Base-by-base conservation (phyloP, 2,797 vertebrate genomes). In the Chaetodon trifasciatus region DNA sequence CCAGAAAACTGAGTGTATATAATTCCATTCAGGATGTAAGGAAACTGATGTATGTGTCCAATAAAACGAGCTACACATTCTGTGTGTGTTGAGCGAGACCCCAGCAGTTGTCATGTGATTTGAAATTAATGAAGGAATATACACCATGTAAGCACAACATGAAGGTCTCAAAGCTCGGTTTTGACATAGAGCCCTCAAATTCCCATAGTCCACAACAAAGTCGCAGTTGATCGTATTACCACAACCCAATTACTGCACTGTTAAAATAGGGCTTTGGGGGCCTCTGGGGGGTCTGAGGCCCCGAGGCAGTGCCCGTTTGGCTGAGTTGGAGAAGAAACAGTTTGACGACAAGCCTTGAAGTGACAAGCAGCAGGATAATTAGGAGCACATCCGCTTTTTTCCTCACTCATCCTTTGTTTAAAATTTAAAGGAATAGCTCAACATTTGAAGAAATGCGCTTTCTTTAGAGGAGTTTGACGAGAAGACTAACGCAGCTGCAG, bases 191-290 rank as follows among this genome's bases (percentile, higher is more conserved):
- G 15, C 15, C 35, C 15, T 58, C 15, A 19, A n/a, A 46, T 32
- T 70, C 53, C 52, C 24, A 32, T 7, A 57, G 8, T 49, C 10
- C 55, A 57, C 37, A 23, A 42, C 67, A 28, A 53, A 58, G 53
- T 23, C 23, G 13, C 5, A 23, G 1, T 5, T 47, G 42, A 58
- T 70, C 40, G 47, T 35, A 16, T 46, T 32, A 15, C 15, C 24
- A 46, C 32, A 58, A 67, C 56, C 73, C 16, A 60, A 76, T 67
- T 39, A 47, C 39, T 9, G 17, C 70, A n/a, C 24, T 68, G 49
- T 28, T 19, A 42, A 55, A 23, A 4, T 1, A 3, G n/a, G 37
- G 3, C 24, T 40, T 4, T 17, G 49, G 8, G 35, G 35, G 4
- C 21, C 47, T 35, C 47, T 47, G 63, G 44, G 62, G 46, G 21